Percentiles rank a stretch among this genome's conserved stretches.
phyloP scores from a whole-genome alignment of 2,113 vertebrate species.

The Engraulis encrasicolus region DNA sequence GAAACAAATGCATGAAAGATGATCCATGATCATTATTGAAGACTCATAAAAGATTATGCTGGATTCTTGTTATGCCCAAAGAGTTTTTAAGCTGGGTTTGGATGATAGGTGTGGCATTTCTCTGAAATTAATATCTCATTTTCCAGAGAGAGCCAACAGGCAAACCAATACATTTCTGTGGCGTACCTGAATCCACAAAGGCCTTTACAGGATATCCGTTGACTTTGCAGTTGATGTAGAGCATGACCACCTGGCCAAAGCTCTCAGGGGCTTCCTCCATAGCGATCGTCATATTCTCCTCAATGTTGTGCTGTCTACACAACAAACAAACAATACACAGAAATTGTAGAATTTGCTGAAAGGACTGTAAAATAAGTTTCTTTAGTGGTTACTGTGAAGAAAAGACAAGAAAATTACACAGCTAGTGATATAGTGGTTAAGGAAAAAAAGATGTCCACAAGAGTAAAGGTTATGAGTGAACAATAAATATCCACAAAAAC shows the following conservation, averaged over 20 bases:
- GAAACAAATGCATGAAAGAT: not conserved
- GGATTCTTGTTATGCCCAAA: not conserved
- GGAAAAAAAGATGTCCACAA: no score
- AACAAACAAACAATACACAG: slow-evolving; percentile 26
- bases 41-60: not conserved
- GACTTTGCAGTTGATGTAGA: slow-evolving; percentile 99
- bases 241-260: slow-evolving; percentile 99
- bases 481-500: no score
- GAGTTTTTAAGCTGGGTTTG: slow-evolving; percentile 1
- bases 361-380: no score
- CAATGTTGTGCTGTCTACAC: slow-evolving; percentile 95
- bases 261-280: slow-evolving; percentile 99
- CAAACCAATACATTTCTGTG: not conserved
- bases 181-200: slow-evolving; percentile 95
- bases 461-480: no score
- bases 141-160: not conserved
- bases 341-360: not conserved
- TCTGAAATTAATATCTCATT: not conserved
- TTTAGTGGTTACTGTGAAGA: no score
- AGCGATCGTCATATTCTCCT: slow-evolving; percentile 99
- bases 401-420: no score
- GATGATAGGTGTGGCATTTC: not conserved
- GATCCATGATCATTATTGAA: not conserved
- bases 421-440: no score
- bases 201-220: slow-evolving; percentile 98